A percentile compares a stretch with the other conserved stretches of the same genome.
Evolutionary conservation across 2,113 vertebrate genomes (phyloP).

Genomic region (Perccottus glenii): DNA sequence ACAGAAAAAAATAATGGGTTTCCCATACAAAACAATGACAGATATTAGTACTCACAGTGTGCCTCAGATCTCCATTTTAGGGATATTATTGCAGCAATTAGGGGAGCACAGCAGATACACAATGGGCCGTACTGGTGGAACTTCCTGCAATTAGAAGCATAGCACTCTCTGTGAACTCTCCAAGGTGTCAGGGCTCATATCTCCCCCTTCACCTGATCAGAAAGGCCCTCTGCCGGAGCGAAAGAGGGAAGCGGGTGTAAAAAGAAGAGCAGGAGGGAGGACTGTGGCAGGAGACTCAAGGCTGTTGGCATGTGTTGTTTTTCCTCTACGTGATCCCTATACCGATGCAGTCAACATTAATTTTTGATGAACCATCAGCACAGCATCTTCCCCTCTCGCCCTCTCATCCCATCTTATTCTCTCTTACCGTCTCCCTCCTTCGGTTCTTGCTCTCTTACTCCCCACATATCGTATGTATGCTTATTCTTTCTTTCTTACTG

Average conservation of each 20-base stretch:
- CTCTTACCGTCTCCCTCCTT: conserved; percentile 11
- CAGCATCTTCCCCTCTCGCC: conserved; percentile 73
- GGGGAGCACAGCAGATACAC: conserved; percentile 57
- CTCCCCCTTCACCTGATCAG: conserved; percentile 82
- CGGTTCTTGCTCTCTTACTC: conserved; percentile 31
- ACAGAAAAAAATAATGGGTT: conserved; percentile 46
- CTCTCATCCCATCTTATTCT: conserved; percentile 56
- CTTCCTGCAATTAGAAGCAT: conserved; percentile 78
- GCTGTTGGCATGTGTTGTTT: conserved; percentile 80
- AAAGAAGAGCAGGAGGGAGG: conserved; percentile 31
- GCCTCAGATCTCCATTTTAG: conserved; percentile 75
- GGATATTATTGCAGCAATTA: conserved; percentile 79
- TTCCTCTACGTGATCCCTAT: conserved; percentile 82
- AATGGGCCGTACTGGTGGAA: conserved; percentile 61
- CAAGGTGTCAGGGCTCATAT: conserved; percentile 81
- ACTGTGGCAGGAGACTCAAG: conserved; percentile 73
- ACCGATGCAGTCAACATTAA: conserved; percentile 81
- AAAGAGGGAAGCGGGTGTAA: conserved; percentile 60
- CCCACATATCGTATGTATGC: conserved; percentile 57
- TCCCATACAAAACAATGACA: conserved; percentile 45
- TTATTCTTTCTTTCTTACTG: conserved; percentile 47
- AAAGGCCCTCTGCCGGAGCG: conserved; percentile 71
- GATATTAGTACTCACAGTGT: conserved; percentile 56
- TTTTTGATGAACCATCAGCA: conserved; percentile 80
- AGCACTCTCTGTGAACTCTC: conserved; percentile 82